Evolutionary conservation across 2,113 vertebrate genomes (phyloP), one percentile per base, ranked within the genome.

Genomic region (Hemichromis elongatus): DNA sequence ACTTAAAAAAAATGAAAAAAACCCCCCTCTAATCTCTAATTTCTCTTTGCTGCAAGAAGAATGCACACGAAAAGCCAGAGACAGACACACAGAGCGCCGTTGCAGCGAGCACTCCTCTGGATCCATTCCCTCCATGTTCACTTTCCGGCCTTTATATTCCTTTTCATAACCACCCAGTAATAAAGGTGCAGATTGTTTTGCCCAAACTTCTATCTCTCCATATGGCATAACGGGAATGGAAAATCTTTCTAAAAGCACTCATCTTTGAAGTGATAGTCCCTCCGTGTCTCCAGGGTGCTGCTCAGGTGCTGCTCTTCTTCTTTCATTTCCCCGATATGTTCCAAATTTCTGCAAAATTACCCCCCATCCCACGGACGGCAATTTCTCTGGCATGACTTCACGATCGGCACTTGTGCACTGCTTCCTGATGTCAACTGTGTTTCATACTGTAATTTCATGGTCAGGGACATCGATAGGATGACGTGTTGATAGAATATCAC

Each of bases 251-350:
- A 81, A 90, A 89, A 89, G 89, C 90, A 63, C 88, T 93, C 86
- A 83, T 91, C 88, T 92, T 89, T 90, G 79, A 90, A 83, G 82
- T 56, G 55, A 86, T 86, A 47, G 89, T 70, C 66, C 56, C 37
- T 21, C 45, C 18, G 53, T 80, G 82, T 88, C 90, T 92, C 88
- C 63, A 19, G 86, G 77, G 79, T 66, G 81, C 78, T 37, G 80
- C 88, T 92, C 89, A 92, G 90, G 85, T 91, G 88, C 82, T 47
- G 42, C 87, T 89, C 61, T 73, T 47, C 79, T 28, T 75, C 85
- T 92, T 92, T 90, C 70, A 91, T 93, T 91, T 91, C 87, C 75
- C 77, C 85, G 84, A 90, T 45, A 83, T 54, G 83, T 92, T 91
- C 80, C 28, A 53, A 88, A 86, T 91, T 89, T 92, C 86, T 85